Conservation (phyloP, 2,888 invertebrate genomes). For the Agrotis segetum region DNA sequence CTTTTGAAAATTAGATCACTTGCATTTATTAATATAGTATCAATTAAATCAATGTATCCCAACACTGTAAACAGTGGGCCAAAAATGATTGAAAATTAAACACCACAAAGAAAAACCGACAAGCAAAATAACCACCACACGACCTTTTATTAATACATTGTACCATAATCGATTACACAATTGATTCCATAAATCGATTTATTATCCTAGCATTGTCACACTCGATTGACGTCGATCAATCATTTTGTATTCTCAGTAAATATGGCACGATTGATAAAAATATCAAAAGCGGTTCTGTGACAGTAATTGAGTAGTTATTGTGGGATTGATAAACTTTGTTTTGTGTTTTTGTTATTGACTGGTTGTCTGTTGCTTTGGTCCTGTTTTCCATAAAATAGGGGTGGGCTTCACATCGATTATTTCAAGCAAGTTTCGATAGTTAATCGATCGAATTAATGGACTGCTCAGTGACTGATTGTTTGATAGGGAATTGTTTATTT, state of each 20-base stretch:
- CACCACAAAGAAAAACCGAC: not conserved
- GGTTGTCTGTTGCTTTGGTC: not conserved
- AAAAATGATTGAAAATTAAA: not conserved
- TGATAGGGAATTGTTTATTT: too few species aligned
- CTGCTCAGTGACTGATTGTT: not conserved
- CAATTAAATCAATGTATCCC: not conserved
- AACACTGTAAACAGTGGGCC: too few species aligned
- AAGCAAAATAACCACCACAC: constrained; percentile 11
- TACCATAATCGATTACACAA: constrained; percentile 65
- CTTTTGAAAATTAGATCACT: too few species aligned
- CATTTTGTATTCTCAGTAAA: constrained; percentile 63
- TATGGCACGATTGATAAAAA: constrained; percentile 73
- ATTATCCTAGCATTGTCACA: constrained; percentile 65
- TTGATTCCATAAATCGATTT: constrained; percentile 66
- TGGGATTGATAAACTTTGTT: constrained; percentile 63
- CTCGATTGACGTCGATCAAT: constrained; percentile 73
- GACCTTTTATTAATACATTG: constrained; percentile 53
- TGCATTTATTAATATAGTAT: not conserved
- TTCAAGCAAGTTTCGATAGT: not conserved
- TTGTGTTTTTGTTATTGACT: constrained; percentile 37
- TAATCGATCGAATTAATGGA: constrained; percentile 1
- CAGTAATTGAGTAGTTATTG: constrained; percentile 78
- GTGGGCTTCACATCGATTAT: not conserved
- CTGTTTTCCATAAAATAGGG: constrained; percentile 31
- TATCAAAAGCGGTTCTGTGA: constrained; percentile 73